Evolutionary conservation across 1,140 invertebrate genomes (phyloP).

Genomic region (Bombus sibiricus): DNA sequence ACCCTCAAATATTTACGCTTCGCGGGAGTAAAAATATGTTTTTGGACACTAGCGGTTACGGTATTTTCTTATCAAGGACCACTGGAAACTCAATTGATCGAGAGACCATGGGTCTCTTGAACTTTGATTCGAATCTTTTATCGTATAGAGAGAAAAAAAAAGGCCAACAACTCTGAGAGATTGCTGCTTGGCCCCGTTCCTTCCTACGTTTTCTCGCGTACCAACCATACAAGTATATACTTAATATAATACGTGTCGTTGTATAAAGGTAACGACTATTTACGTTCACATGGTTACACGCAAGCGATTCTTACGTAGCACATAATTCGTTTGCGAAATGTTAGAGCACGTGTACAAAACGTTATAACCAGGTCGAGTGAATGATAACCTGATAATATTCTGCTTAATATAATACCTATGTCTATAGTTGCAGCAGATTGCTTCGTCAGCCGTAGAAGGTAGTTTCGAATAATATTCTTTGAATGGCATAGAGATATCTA

Average conservation of each 20-base stretch:
- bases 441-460: too few relatives aligned
- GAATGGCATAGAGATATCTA: too few relatives aligned
- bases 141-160: neutral
- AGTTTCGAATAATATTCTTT: neutral
- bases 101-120: neutral
- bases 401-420: neutral
- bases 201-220: neutral
- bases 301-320: neutral
- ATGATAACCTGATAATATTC: slow-evolving; percentile 41
- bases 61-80: neutral
- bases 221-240: neutral
- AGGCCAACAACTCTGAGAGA: neutral
- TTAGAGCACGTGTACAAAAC: neutral
- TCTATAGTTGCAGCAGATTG: neutral
- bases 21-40: neutral
- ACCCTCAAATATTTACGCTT: neutral
- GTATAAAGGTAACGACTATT: neutral
- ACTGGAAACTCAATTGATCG: slow-evolving; percentile 7
- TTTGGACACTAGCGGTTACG: neutral
- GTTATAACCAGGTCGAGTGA: slow-evolving; percentile 5
- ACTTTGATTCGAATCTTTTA: slow-evolving; percentile 39
- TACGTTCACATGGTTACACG: neutral
- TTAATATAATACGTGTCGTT: too few relatives aligned
- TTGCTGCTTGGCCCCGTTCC: neutral
- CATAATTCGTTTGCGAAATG: neutral